A percentile compares a stretch with the other conserved stretches of the same genome.
Evolutionary conservation across 2,113 vertebrate species (phyloP).

Genomic region (Anthoscopus minutus): DNA sequence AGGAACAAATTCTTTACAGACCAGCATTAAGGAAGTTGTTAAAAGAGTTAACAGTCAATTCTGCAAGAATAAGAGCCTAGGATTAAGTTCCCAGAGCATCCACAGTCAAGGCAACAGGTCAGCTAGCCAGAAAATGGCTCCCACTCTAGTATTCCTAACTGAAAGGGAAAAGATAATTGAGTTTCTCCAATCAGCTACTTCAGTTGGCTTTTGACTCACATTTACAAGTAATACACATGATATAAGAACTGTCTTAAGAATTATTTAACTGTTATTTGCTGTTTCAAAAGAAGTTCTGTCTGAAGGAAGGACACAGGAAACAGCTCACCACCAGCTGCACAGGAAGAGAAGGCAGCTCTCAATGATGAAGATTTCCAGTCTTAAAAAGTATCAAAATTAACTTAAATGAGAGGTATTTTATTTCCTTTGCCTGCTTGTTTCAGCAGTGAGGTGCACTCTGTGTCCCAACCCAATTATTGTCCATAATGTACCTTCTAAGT

Average conservation of each 20-base stretch:
- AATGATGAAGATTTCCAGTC: not conserved
- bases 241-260: not conserved
- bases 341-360: not conserved
- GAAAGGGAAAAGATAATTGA: not conserved
- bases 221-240: not conserved
- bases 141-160: not conserved
- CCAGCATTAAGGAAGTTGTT: not conserved
- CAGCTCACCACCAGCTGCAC: not conserved
- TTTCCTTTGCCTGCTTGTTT: not conserved
- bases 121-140: not conserved
- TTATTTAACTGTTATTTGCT: not conserved
- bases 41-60: not conserved
- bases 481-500: not conserved
- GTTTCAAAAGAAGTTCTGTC: not conserved
- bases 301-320: not conserved
- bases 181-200: not conserved
- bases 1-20: not conserved
- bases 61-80: not conserved
- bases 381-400: not conserved
- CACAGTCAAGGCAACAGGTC: not conserved
- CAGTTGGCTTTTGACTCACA: not conserved
- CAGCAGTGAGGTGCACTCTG: not conserved
- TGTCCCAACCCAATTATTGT: not conserved
- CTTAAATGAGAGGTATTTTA: not conserved
- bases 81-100: not conserved